These are phyloP conservation scores for Diplolepis rosae DNA, from an alignment of 2,888 invertebrate species.

Conservation along the genomic window DNA sequence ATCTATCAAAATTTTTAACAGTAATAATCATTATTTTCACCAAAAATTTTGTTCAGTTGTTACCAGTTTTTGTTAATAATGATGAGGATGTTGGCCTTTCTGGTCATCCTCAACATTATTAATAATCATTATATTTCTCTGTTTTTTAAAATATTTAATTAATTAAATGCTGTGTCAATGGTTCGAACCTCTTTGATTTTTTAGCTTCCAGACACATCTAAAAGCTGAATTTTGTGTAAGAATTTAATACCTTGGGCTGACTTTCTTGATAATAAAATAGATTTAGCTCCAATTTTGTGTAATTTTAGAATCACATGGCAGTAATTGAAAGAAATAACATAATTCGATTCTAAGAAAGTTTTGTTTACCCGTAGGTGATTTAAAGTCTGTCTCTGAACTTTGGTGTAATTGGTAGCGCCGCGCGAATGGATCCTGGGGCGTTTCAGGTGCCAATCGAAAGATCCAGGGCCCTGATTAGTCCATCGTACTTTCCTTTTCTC, in stretches of 20 bases:
- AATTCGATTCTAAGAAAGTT: neutral
- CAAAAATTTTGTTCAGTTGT: no score
- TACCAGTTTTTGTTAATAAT: no score
- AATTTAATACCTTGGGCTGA: neutral
- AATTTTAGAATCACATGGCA: neutral
- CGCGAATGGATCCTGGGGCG: constrained; percentile 41
- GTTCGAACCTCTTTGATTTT: no score
- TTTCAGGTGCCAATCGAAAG: constrained; percentile 45
- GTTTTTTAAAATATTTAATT: no score
- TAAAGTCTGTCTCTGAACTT: neutral
- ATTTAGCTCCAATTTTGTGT: neutral
- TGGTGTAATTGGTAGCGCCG: constrained; percentile 41
- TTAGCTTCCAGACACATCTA: no score
- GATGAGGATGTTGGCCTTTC: no score
- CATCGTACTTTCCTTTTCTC: constrained; percentile 39
- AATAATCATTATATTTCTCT: no score
- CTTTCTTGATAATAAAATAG: neutral
- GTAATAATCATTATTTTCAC: no score
- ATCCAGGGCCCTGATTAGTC: constrained; percentile 52
- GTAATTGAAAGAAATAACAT: neutral
- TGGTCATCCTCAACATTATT: no score
- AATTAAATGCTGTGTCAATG: no score
- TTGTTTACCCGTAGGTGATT: neutral
- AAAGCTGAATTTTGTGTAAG: no score
- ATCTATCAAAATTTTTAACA: no score